Evolutionary conservation across 2,888 invertebrate genomes (phyloP), one percentile per base, ranked within the genome.

Genomic region (Osedax fenrisi): DNA sequence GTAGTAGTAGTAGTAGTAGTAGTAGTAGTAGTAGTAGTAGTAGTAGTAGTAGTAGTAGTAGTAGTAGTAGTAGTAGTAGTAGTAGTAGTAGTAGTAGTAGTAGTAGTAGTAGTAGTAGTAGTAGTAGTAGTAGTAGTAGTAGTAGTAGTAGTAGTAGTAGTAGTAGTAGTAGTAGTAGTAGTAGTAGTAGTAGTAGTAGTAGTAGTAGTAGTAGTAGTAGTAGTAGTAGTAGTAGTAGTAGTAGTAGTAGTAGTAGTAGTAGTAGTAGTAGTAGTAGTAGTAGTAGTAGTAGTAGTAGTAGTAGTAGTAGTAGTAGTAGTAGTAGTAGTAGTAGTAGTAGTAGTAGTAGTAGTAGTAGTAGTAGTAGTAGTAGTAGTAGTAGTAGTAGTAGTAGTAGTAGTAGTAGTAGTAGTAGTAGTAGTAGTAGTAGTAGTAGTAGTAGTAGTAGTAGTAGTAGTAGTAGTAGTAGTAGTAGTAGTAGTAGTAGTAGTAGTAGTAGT

Each of bases 221-320:
- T 71, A 69, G 69, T 76, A 69, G 69, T 75, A 75, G 68, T 75
- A 75, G 74, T 76, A 69, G 74, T 75, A 69, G 74, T 75, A 75
- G 69, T 75, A 69, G 69, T 75, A 69, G 74, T 75, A 41, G 68
- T 76, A 75, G 68, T 75, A 61, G 74, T 68, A 69, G 68, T 76
- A 69, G 74, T 75, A 69, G 74, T 75, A 75, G 61, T 75, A 69
- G 41, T 75, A 75, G 68, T 76, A 41, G 41, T 75, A 69, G 68
- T 76, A 69, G 56, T 75, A 75, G 68, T 76, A 69, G 59, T 76
- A 69, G 59, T 75, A 56, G 25, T 76, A 75, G 68, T 75, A 69
- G 56, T 75, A 69, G 41, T 76, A 41, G 68, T 75, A 61, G 62
- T 76, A 2, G 26, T 75, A 62, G 26, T 75, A 61, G 62, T 75